Base-by-base conservation (phyloP, 2,797 vertebrate genomes). In the Rhinella marina region DNA sequence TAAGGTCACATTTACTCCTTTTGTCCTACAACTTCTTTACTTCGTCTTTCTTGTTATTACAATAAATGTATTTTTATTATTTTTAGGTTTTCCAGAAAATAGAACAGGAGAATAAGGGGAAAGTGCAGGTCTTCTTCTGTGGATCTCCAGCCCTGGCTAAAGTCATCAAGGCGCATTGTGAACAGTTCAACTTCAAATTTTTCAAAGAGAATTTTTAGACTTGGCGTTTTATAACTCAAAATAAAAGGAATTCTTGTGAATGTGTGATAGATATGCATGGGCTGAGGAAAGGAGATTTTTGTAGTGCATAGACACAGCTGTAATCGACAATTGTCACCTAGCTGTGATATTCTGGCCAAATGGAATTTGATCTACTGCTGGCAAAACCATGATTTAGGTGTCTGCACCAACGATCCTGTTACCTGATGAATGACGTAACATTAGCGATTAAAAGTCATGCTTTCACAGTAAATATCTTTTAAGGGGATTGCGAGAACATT, bases 61-160 rank as follows among this genome's bases (percentile, higher is more conserved):
- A 9, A 10, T 32, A 81, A 14, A 14, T 48, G 1, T 52, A 0
- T 29, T 82, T 82, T 52, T 61, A n/a, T 56, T 48, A 11, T 87
- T 4, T 85, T 14, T 50, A 97, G 97, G 94, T 97, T 82, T 96
- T 98, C 52, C 95, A 95, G 93, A 96, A 96, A 76, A 91, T 98
- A 87, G 95, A 95, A 0, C 90, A 95, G 66, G 96, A 97, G 92
- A 95, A 93, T 6, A 96, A 95, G 80, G 97, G 97, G 4, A 95
- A 95, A 72, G 96, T 97, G 5, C 95, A 95, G 0, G 97, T 97
- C 57, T 98, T 98, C 92, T 97, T 97, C 92, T 98, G 97, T 0
- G 97, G 96, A 10, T 93, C 97, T 0, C 93, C 95, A 0, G 95
- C 93, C 1, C 93, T 97, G 16, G 96, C 96, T 29, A 95, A 95